phyloP scores from a whole-genome alignment of 1,140 invertebrate species.

The Orchesella cincta region DNA sequence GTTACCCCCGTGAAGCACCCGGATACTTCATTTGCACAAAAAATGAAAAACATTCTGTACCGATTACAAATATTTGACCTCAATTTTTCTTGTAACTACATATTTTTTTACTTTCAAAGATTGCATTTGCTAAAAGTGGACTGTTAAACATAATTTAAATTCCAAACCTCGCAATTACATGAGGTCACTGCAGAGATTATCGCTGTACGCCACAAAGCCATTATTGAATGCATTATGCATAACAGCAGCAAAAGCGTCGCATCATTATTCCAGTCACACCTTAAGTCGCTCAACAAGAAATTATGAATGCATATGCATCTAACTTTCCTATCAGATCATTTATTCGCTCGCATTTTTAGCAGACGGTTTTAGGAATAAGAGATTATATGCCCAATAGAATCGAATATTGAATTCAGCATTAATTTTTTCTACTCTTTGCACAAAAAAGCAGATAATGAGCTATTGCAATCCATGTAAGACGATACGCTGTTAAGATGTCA shows the following conservation, averaged over 20 bases:
- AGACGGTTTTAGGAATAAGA: too few species aligned
- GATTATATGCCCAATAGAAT: too few species aligned
- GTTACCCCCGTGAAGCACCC: too few species aligned
- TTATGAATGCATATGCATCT: neutral
- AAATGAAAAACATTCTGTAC: neutral
- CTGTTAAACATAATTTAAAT: too few species aligned
- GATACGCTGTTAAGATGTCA: slow-evolving; percentile 3
- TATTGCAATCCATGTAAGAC: slow-evolving; percentile 12
- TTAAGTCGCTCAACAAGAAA: neutral
- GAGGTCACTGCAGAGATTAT: slow-evolving; percentile 10
- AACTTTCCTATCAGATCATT: neutral
- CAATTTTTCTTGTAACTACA: neutral
- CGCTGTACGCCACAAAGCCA: neutral
- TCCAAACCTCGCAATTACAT: neutral
- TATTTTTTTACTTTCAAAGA: too few species aligned
- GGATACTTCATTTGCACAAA: neutral
- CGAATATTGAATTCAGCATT: too few species aligned
- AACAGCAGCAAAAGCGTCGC: neutral
- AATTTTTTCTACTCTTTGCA: too few species aligned
- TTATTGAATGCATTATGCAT: slow-evolving; percentile 2
- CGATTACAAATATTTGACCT: neutral
- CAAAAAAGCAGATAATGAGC: neutral
- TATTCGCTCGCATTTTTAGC: too few species aligned
- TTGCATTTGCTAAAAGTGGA: too few species aligned
- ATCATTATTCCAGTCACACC: slow-evolving; percentile 16